Evolutionary conservation across 2,113 vertebrate species (phyloP).

Genomic region (Setophaga petechia): DNA sequence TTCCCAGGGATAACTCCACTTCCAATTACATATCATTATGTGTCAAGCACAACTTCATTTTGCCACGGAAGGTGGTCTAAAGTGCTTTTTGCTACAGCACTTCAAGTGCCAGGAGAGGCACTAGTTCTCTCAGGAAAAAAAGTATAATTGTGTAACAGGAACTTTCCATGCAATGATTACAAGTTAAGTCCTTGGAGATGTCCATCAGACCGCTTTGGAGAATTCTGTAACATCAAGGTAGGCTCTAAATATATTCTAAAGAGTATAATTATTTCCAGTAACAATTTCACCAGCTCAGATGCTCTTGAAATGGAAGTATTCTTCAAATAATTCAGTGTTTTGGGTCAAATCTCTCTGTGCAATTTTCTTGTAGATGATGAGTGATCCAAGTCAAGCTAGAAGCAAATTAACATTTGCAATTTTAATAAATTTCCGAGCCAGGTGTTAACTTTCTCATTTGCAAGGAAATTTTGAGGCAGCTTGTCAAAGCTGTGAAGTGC

Average conservation of each 20-base stretch:
- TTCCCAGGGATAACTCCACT: neutral
- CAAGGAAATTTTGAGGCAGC: slow-evolving; percentile 10
- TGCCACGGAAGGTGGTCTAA: neutral
- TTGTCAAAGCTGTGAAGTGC: neutral
- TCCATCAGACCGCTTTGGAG: neutral
- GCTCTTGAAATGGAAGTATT: neutral
- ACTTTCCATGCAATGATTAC: neutral
- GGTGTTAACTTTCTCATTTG: slow-evolving; percentile 45
- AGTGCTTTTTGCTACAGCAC: neutral
- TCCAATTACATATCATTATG: neutral
- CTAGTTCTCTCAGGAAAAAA: neutral
- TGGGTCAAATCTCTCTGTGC: neutral
- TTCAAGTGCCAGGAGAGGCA: neutral
- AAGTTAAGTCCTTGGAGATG: neutral
- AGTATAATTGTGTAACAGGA: neutral
- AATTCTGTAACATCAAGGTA: neutral
- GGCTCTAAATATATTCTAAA: neutral
- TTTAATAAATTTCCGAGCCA: slow-evolving; percentile 31
- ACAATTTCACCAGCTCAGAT: neutral
- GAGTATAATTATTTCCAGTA: neutral
- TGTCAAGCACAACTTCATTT: neutral
- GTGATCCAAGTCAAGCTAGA: slow-evolving; percentile 6
- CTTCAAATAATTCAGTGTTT: neutral
- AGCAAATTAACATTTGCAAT: slow-evolving; percentile 34
- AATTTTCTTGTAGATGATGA: neutral